Base-by-base conservation (phyloP, 37 sponge, comb jelly and placozoan genomes). In the Beroe forskalii region DNA sequence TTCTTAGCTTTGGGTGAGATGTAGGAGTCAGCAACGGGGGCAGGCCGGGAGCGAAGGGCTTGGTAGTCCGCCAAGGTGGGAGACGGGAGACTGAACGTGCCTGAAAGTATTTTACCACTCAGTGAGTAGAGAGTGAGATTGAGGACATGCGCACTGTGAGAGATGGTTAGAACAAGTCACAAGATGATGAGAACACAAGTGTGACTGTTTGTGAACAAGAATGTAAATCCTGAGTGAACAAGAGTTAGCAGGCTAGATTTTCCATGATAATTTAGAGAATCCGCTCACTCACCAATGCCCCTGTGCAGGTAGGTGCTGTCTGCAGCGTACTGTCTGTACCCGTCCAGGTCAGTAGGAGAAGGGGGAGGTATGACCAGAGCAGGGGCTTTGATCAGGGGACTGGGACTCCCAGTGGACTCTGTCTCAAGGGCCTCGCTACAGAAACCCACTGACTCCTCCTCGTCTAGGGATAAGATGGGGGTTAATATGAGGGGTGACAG, bases 261-360 rank as follows among this genome's bases (percentile, higher is more conserved):
- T n/a, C n/a, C n/a, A n/a, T n/a, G n/a, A n/a, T n/a, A n/a, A n/a
- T n/a, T n/a, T n/a, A n/a, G n/a, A n/a, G n/a, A n/a, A n/a, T n/a
- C n/a, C n/a, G n/a, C n/a, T n/a, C n/a, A n/a, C n/a, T 64, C n/a
- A 80, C 86, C 86, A 41, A 80, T 4, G 0, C 86, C 86, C n/a
- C 86, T 32, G 22, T 80, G 44, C 27, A 80, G n/a, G 55, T 80
- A 80, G 30, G 55, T 44, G 55, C 86, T 80, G 30, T 80, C 86
- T 33, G 86, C 44, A 80, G 86, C 37, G 22, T 80, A 80, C 27
- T 44, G 44, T 25, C 86, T 35, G 55, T 80, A 80, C 55, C 40
- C 14, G 12, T 41, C 20, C 86, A 38, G 9, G 31, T 80, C 55
- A 23, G 1, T 0, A n/a, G 20, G 44, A 24, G 43, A 6, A 6